phyloP scores from a whole-genome alignment of 2,113 vertebrate species.

The Pteronura brasiliensis region DNA sequence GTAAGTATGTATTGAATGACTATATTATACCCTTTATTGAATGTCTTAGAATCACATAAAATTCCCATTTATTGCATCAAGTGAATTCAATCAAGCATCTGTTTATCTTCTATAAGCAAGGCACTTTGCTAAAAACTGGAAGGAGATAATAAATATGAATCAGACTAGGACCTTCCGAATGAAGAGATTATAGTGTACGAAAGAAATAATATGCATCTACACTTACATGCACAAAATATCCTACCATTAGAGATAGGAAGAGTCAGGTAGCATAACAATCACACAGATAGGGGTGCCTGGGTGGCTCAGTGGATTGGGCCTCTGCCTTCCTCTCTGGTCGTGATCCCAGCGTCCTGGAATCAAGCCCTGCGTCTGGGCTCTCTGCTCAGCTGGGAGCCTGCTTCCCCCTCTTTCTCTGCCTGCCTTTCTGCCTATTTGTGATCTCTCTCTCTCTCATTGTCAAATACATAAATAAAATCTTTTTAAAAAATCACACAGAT shows the following conservation, averaged over 20 bases:
- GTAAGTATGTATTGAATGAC: neutral
- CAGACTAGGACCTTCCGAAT: neutral
- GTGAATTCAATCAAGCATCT: neutral
- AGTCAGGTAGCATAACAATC: neutral
- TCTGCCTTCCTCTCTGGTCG: no score
- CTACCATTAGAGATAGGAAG: neutral
- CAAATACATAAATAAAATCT: no score
- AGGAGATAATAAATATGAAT: neutral
- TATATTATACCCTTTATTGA: neutral
- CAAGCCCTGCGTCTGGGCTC: no score
- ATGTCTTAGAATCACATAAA: neutral
- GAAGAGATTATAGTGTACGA: neutral
- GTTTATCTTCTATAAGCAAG: neutral
- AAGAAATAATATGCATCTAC: neutral
- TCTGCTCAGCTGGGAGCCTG: no score
- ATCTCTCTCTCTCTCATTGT: no score
- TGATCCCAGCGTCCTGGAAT: no score
- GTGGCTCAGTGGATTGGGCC: no score
- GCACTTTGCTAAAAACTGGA: neutral
- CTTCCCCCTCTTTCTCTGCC: no score
- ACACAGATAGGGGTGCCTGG: neutral
- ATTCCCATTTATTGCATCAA: neutral
- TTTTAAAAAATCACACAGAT: neutral
- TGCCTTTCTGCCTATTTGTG: no score
- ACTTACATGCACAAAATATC: neutral